Percentiles rank a stretch among this genome's conserved stretches.
Conservation (phyloP, 2,797 vertebrate species). For the Silurus lanzhouensis region DNA sequence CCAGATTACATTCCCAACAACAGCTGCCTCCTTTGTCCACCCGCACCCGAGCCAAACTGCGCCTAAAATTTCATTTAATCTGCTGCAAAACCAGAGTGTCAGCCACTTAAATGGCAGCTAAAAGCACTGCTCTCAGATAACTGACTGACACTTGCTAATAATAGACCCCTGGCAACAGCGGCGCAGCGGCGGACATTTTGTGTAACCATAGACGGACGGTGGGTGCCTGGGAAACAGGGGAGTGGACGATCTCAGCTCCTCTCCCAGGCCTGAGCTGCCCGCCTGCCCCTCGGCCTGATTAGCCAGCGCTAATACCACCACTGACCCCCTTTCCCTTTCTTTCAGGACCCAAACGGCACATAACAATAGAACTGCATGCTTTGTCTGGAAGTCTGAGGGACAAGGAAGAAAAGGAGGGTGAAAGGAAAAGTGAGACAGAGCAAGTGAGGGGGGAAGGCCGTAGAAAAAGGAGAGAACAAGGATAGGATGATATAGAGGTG, state of each 20-base stretch:
- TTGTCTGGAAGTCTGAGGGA: slow-evolving; percentile 50
- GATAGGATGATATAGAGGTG: slow-evolving; percentile 39
- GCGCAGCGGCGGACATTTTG: slow-evolving; percentile 73
- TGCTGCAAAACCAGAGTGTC: slow-evolving; percentile 79
- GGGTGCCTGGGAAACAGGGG: slow-evolving; percentile 64
- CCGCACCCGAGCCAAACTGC: slow-evolving; percentile 74
- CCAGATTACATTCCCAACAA: slow-evolving; percentile 74
- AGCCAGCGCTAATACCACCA: slow-evolving; percentile 63
- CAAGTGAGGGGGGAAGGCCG: background rate
- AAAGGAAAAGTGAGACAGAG: slow-evolving; percentile 21
- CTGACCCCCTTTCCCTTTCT: slow-evolving; percentile 63
- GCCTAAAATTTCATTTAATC: slow-evolving; percentile 85
- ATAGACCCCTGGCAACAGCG: slow-evolving; percentile 69
- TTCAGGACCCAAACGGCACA: slow-evolving; percentile 54
- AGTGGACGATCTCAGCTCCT: slow-evolving; percentile 62
- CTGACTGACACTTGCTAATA: slow-evolving; percentile 82
- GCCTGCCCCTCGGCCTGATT: slow-evolving; percentile 59
- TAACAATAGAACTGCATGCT: slow-evolving; percentile 52
- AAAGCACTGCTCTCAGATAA: slow-evolving; percentile 82
- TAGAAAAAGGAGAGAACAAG: slow-evolving; percentile 15
- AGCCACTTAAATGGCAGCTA: slow-evolving; percentile 82
- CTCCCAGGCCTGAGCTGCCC: slow-evolving; percentile 52
- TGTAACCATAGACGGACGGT: slow-evolving; percentile 69
- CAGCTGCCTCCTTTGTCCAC: slow-evolving; percentile 80
- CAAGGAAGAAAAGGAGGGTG: slow-evolving; percentile 41